Evolutionary conservation across 2,113 vertebrate species (phyloP), one percentile per base, ranked within the genome.

Genomic region (Oophaga pumilio): DNA sequence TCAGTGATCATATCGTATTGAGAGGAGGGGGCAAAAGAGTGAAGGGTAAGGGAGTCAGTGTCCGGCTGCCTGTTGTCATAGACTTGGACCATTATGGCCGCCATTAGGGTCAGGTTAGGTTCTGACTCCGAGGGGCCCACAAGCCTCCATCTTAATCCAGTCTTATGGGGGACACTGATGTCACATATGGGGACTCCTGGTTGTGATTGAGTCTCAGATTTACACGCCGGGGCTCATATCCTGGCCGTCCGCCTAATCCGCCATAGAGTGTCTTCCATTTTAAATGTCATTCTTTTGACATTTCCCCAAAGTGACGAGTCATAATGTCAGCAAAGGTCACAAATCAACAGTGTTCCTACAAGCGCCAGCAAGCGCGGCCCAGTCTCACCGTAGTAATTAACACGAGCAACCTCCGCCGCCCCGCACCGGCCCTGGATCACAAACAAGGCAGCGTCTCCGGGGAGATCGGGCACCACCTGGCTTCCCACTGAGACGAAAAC

Each of bases 291-390:
- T 85, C 84, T 62, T 76, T 22, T 76, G 84, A 85, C 84, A 85
- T 85, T 85, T 76, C 20, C 20, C 28, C 9, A 76, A 77, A 85
- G 71, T 74, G 57, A 76, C 71, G 52, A 60, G 13, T 85, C 56
- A 49, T 76, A 85, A 85, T 85, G 84, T 62, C 84, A 85, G 84
- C 28, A 85, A 76, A 85, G 73, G 82, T 84, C 50, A 50, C 64
- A 17, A 69, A 56, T 71, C 82, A 71, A 71, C 49, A 24, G 12
- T 57, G 3, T 56, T 14, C 60, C 22, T 71, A 60, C 62, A 68
- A 68, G 82, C 28, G 64, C 49, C 64, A 20, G 66, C 66, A 52
- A 84, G 64, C 82, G 8, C 43, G 17, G 82, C 66, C 17, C 28
- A 6, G 79, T 6, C 79, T 82, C 79, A 68, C 56, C 50, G 15